These are phyloP conservation scores for Aricia agestis DNA, from an alignment of 1,140 invertebrate species.

Conservation along the genomic window DNA sequence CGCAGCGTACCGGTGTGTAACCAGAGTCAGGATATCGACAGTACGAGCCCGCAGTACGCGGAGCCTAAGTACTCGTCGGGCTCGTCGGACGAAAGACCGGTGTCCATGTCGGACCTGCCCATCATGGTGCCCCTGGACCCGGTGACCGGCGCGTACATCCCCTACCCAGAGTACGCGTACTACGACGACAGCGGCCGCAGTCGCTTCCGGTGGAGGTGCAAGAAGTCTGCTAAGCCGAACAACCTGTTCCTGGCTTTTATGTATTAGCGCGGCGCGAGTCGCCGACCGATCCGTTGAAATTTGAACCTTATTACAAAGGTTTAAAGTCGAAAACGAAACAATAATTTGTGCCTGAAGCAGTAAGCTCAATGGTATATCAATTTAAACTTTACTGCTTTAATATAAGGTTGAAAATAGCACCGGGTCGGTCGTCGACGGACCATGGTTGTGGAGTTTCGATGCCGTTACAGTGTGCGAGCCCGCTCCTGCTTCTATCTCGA, in stretches of 20 bases:
- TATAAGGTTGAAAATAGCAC: too few species aligned
- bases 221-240: slow-evolving; percentile 50
- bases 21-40: slow-evolving; percentile 49
- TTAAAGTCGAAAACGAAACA: too few species aligned
- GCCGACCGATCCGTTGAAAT: slow-evolving; percentile 15
- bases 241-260: slow-evolving; percentile 75
- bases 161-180: slow-evolving; percentile 59
- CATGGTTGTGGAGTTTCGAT: slow-evolving; percentile 68
- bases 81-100: slow-evolving; percentile 49
- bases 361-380: too few species aligned
- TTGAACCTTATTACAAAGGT: not conserved
- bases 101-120: slow-evolving; percentile 56
- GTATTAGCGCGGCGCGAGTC: slow-evolving; percentile 58
- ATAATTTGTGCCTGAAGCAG: too few species aligned
- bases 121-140: slow-evolving; percentile 58
- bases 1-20: slow-evolving; percentile 63
- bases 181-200: slow-evolving; percentile 47
- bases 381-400: too few species aligned
- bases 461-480: slow-evolving; percentile 67
- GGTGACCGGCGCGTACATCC: slow-evolving; percentile 52
- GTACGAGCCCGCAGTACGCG: slow-evolving; percentile 56
- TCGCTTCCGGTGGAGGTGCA: slow-evolving; percentile 47
- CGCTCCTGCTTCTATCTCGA: slow-evolving; percentile 29
- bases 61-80: slow-evolving; percentile 53
- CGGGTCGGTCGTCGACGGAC: slow-evolving; percentile 21